These are phyloP conservation scores for Ptychoptera contaminata DNA, from an alignment of 2,888 invertebrate genomes.

Conservation along the genomic window DNA sequence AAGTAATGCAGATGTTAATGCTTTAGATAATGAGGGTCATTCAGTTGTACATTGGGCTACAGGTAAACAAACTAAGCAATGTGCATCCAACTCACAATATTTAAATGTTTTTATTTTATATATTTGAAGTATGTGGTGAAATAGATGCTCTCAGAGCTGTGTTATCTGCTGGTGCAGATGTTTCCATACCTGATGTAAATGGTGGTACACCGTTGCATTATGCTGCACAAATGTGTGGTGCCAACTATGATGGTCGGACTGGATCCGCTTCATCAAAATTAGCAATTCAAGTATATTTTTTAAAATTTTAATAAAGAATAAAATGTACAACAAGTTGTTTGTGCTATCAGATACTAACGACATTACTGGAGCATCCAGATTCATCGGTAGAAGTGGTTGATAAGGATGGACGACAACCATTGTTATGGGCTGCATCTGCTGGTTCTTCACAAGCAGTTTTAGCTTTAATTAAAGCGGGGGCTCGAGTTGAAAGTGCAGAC, in stretches of 20 bases:
- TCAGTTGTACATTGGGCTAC: conserved; percentile 97
- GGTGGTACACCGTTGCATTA: conserved; percentile 94
- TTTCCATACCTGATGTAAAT: conserved; percentile 80
- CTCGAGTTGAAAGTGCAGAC: conserved; percentile 66
- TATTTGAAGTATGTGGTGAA: conserved; percentile 73
- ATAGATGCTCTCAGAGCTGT: conserved; percentile 75
- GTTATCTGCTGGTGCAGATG: conserved; percentile 69
- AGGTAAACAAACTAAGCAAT: conserved; percentile 37
- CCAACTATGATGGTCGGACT: conserved; percentile 44
- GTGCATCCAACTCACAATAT: neutral
- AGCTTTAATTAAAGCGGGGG: conserved; percentile 74
- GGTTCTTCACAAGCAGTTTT: conserved; percentile 86
- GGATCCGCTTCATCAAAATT: conserved; percentile 23
- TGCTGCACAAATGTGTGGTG: conserved; percentile 93
- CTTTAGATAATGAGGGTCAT: conserved; percentile 85
- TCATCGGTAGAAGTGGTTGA: conserved; percentile 76
- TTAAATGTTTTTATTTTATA: conserved; percentile 9
- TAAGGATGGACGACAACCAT: conserved; percentile 82
- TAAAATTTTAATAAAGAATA: neutral
- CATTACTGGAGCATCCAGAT: conserved; percentile 61
- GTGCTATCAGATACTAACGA: conserved; percentile 50
- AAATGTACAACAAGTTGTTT: neutral
- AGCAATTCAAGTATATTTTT: conserved; percentile 18
- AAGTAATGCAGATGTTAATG: conserved; percentile 77
- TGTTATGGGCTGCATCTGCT: conserved; percentile 95